Evolutionary conservation across 2,888 invertebrate species (phyloP), one percentile per base, ranked within the genome.

Genomic region (Pammene aurita): DNA sequence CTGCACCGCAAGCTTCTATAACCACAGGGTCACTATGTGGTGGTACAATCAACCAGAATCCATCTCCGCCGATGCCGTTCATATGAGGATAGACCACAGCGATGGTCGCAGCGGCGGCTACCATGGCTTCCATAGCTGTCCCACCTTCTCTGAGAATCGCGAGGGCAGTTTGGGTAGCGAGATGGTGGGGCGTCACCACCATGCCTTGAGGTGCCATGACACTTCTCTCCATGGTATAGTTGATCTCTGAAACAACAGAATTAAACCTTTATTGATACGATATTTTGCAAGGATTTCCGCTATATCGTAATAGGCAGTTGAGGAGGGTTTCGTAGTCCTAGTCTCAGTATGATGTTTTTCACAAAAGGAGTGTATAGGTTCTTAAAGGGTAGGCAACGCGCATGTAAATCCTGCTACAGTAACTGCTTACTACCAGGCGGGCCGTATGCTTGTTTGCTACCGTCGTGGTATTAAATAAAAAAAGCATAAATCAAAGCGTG

Each of bases 131-230:
- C 64, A 92, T 88, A 1, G 91, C 92, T 7, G 90, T 90, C 26
- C 92, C 92, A 18, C 90, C 92, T 74, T 85, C 83, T 75, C 80
- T 81, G 0, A 92, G 81, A 4, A 92, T 84, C 6, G 82, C 76
- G 26, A 91, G 10, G 7, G 92, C 92, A 62, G 84, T 90, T 69
- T 91, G 89, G 7, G 89, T 87, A 2, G 92, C 92, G 13, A 92
- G 78, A 66, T 92, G 88, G 66, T 91, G 89, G 0, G 92, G 92
- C 11, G 90, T 89, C 9, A 91, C 91, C 76, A 88, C 92, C 90
- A 92, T 90, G 1, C 84, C 86, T 13, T 78, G 72, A 0, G 87
- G 80, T 0, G 89, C 86, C 69, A 80, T 74, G 14, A 84, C 84
- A 63, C 87, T 87, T 57, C 77, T 76, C 10, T 83, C 78, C 83